Percentiles rank a stretch among this genome's conserved stretches.
Conservation (phyloP, 2,797 vertebrate genomes). For the Melopsittacus undulatus region DNA sequence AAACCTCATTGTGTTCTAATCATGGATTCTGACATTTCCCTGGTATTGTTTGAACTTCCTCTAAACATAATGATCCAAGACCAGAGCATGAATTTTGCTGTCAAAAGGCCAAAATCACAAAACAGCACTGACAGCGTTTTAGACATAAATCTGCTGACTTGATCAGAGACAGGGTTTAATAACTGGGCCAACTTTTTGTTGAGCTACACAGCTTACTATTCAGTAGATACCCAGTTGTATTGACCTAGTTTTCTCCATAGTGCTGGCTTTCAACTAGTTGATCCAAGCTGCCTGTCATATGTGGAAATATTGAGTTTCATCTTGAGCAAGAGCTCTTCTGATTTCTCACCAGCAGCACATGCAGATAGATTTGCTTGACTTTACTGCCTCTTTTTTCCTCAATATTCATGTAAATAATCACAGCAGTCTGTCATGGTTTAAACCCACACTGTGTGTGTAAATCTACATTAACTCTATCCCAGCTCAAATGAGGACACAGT, state of each 20-base stretch:
- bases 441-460: background rate
- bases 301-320: background rate
- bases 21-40: background rate
- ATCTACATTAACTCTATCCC: background rate
- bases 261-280: background rate
- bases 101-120: slow-evolving; percentile 58
- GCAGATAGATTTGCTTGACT: background rate
- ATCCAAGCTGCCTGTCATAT: slow-evolving; percentile 24
- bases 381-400: slow-evolving; percentile 6
- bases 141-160: slow-evolving; percentile 56
- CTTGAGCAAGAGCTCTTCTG: background rate
- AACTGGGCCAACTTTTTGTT: slow-evolving; percentile 48
- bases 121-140: slow-evolving; percentile 47
- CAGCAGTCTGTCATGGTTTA: background rate
- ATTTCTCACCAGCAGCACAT: background rate
- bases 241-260: slow-evolving; percentile 56
- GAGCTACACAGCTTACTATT: slow-evolving; percentile 20
- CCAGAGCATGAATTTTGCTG: slow-evolving; percentile 46
- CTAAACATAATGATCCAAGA: background rate
- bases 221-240: slow-evolving; percentile 33
- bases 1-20: background rate
- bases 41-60: slow-evolving; percentile 11
- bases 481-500: background rate
- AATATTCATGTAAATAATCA: background rate
- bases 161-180: slow-evolving; percentile 48